These are phyloP conservation scores for Phyllotreta cruciferae DNA, from an alignment of 2,888 invertebrate genomes.

Conservation along the genomic window DNA sequence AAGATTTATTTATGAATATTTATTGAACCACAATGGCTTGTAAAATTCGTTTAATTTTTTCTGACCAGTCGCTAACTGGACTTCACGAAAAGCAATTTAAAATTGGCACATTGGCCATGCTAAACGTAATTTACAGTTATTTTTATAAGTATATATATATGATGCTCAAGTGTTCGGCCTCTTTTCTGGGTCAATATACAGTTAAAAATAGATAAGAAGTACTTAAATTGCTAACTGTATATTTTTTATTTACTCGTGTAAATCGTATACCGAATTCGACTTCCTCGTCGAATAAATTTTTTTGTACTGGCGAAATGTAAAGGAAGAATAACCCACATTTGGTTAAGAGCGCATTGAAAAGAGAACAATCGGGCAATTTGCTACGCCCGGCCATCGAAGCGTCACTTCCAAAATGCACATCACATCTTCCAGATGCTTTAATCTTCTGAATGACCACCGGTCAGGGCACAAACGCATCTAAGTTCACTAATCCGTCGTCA, in stretches of 20 bases:
- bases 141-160: constrained; percentile 9
- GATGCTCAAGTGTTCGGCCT: constrained; percentile 2
- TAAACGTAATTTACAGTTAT: constrained; percentile 22
- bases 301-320: not conserved
- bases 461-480: constrained; percentile 27
- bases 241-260: constrained; percentile 7
- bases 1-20: no score
- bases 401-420: constrained; percentile 20
- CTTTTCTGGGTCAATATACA: constrained; percentile 24
- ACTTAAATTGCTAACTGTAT: constrained; percentile 28
- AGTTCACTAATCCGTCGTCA: constrained; percentile 46
- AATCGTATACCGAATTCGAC: not conserved
- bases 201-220: constrained; percentile 22
- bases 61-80: not conserved
- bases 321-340: no score
- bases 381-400: constrained; percentile 18
- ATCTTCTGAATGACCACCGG: constrained; percentile 27
- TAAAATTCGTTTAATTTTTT: no score
- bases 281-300: constrained; percentile 1
- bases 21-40: no score
- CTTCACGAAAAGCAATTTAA: not conserved
- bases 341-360: not conserved
- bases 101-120: constrained; percentile 20
- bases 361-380: constrained; percentile 17
- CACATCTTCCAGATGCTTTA: constrained; percentile 30